Percentiles rank a stretch among this genome's conserved stretches.
These are phyloP conservation scores for Numenius phaeopus DNA, from an alignment of 2,797 vertebrate genomes.

Conservation along the genomic window DNA sequence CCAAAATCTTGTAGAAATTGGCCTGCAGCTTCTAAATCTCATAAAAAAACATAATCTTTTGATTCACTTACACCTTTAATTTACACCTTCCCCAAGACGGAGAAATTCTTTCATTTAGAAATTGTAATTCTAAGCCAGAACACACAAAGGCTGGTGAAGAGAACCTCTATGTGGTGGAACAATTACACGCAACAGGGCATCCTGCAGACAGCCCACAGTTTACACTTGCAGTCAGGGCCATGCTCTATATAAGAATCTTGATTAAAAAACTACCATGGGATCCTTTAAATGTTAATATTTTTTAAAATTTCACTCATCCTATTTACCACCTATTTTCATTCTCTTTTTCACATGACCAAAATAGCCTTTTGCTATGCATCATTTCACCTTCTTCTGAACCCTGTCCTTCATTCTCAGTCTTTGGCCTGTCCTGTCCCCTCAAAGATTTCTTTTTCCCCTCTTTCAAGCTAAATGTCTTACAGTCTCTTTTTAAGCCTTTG, in stretches of 20 bases:
- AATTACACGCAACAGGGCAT: background rate
- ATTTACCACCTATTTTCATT: background rate
- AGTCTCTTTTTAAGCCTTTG: slow-evolving; percentile 5
- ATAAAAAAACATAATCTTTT: background rate
- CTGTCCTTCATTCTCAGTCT: background rate
- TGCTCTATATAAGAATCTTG: background rate
- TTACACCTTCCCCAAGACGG: background rate
- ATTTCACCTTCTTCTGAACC: background rate
- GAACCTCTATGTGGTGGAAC: background rate
- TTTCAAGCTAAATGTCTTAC: background rate
- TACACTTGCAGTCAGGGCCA: background rate
- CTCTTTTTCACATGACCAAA: background rate
- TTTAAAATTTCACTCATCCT: background rate
- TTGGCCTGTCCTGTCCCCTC: background rate
- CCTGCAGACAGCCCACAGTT: background rate
- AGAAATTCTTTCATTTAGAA: background rate
- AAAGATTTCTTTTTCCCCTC: background rate
- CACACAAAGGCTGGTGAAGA: background rate
- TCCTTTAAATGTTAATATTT: background rate
- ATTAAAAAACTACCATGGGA: background rate
- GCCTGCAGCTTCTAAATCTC: background rate
- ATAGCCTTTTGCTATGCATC: background rate
- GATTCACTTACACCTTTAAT: background rate
- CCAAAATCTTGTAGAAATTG: background rate
- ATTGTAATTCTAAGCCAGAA: background rate